Conservation (phyloP, 2,888 invertebrate species). For the Drosophila yooni region DNA sequence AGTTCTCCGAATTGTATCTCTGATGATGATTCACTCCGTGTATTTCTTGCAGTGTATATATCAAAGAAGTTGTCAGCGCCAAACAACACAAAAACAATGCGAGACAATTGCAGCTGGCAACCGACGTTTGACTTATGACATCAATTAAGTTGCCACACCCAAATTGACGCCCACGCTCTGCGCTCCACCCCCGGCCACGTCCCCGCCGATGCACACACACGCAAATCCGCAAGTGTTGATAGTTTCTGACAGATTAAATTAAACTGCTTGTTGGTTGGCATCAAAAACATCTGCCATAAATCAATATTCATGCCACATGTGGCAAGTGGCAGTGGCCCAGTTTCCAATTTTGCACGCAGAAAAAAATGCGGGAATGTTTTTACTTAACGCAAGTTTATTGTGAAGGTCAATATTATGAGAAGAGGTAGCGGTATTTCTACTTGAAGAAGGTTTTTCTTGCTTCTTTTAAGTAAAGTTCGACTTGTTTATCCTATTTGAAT, state of each 20-base stretch:
- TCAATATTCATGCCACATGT: constrained; percentile 55
- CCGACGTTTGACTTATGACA: constrained; percentile 47
- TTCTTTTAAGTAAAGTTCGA: background rate
- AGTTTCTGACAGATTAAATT: constrained; percentile 50
- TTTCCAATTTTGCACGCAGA: background rate
- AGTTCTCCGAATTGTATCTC: constrained; percentile 1
- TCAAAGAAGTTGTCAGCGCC: constrained; percentile 4
- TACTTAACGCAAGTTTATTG: background rate
- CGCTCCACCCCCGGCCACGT: background rate
- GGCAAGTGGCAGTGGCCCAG: constrained; percentile 5
- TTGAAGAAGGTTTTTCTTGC: background rate
- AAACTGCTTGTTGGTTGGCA: constrained; percentile 42
- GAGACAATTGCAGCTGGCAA: constrained; percentile 26
- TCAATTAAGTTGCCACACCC: constrained; percentile 35
- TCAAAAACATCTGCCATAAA: constrained; percentile 65
- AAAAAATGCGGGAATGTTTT: background rate
- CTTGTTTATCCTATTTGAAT: background rate
- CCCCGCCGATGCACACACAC: background rate
- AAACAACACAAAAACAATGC: background rate
- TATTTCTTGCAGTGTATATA: constrained; percentile 17
- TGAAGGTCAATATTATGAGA: background rate
- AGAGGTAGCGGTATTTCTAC: background rate
- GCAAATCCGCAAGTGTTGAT: constrained; percentile 31
- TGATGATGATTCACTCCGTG: constrained; percentile 8
- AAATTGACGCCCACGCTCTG: background rate